A percentile compares a stretch with the other conserved stretches of the same genome.
phyloP scores from a whole-genome alignment of 2,888 invertebrate genomes.

The Pilophorus perplexus region DNA sequence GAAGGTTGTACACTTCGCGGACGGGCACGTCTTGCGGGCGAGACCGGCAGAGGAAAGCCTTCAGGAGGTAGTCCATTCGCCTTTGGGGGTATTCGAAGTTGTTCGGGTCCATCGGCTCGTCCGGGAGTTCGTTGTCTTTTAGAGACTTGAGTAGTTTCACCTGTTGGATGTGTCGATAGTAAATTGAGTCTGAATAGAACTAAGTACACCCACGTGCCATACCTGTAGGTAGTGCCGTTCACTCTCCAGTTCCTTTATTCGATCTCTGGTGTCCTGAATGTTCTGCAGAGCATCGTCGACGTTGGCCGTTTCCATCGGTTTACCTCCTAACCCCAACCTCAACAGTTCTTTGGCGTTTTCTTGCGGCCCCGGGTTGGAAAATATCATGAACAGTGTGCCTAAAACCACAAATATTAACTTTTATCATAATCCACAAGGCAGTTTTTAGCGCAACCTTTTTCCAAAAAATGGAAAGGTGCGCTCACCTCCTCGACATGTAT shows the following conservation, averaged over 20 bases:
- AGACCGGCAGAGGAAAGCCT: slow-evolving; percentile 28
- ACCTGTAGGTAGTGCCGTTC: neutral
- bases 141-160: slow-evolving; percentile 20
- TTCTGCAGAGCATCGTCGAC: slow-evolving; percentile 34
- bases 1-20: slow-evolving; percentile 27
- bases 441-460: too few relatives aligned
- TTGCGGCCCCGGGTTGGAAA: slow-evolving; percentile 32
- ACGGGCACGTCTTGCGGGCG: slow-evolving; percentile 26
- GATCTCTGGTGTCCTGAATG: slow-evolving; percentile 37
- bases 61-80: slow-evolving; percentile 34
- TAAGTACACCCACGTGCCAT: neutral
- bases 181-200: too few relatives aligned
- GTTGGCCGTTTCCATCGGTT: slow-evolving; percentile 36
- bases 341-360: slow-evolving; percentile 37
- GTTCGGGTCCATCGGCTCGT: slow-evolving; percentile 27
- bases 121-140: slow-evolving; percentile 32
- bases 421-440: too few relatives aligned
- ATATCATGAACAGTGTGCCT: slow-evolving; percentile 35
- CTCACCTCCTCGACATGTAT: too few relatives aligned
- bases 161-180: neutral
- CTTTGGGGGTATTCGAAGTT: slow-evolving; percentile 15
- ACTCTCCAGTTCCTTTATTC: slow-evolving; percentile 21
- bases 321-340: slow-evolving; percentile 32
- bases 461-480: too few relatives aligned
- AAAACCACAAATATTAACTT: neutral